Evolutionary conservation across 2,797 vertebrate species (phyloP).

Genomic region (Trichosurus vulpecula): DNA sequence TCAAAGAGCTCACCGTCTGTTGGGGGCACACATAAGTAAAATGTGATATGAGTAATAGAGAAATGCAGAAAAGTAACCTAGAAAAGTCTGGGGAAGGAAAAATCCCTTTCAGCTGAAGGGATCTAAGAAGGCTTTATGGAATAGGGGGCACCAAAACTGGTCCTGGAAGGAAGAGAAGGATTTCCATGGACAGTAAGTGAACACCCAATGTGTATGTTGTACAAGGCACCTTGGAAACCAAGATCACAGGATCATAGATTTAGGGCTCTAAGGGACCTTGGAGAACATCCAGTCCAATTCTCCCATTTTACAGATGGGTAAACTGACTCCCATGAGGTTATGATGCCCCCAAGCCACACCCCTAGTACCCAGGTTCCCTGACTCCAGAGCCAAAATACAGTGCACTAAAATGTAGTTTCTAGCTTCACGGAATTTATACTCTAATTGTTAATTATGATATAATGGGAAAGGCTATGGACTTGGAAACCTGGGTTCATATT

Average conservation of each 20-base stretch:
- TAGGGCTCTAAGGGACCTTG: no score
- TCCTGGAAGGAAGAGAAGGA: background rate
- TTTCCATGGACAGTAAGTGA: background rate
- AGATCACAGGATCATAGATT: background rate
- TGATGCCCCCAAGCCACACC: background rate
- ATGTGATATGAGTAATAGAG: background rate
- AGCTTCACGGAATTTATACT: background rate
- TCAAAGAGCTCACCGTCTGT: background rate
- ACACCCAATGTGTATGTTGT: background rate
- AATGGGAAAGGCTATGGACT: background rate
- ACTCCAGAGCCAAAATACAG: background rate
- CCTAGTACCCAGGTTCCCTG: background rate
- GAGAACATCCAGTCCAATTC: background rate
- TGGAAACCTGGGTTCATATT: background rate
- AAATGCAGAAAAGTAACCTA: background rate
- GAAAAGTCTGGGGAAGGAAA: background rate
- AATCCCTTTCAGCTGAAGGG: background rate
- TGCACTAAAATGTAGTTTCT: background rate
- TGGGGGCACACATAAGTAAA: background rate
- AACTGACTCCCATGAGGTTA: background rate
- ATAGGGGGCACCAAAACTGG: background rate
- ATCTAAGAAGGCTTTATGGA: background rate
- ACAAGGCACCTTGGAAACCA: background rate
- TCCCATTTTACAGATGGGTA: background rate
- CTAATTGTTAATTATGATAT: background rate